Evolutionary conservation across 2,888 invertebrate genomes (phyloP).

Genomic region (Hololepta plana): DNA sequence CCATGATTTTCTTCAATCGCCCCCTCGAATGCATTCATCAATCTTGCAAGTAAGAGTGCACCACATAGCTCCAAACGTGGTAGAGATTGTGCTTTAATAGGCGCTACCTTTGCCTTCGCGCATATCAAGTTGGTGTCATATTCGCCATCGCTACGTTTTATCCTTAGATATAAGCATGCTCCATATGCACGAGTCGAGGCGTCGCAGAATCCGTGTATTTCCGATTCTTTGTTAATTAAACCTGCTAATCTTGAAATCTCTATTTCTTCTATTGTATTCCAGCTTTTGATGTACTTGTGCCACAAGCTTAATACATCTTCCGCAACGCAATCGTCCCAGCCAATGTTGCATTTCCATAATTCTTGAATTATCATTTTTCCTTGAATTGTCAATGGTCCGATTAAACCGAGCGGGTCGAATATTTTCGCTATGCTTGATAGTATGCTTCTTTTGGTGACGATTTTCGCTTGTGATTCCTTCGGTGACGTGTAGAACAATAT

Average conservation of each 20-base stretch:
- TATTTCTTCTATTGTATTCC: no score
- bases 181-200: constrained; percentile 10
- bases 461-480: no score
- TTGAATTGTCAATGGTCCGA: constrained; percentile 1
- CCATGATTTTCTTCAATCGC: no score
- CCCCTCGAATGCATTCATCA: no score
- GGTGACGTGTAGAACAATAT: no score
- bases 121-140: constrained; percentile 5
- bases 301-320: no score
- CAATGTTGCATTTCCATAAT: constrained; percentile 5
- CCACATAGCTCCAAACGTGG: constrained; percentile 3
- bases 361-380: constrained; percentile 6
- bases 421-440: constrained; percentile 5
- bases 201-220: constrained; percentile 11
- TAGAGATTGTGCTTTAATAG: constrained; percentile 1
- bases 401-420: constrained; percentile 10
- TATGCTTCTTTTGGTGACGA: constrained; percentile 4
- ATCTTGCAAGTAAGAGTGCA: no score
- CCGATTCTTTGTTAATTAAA: no score
- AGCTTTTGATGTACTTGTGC: no score
- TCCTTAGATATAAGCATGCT: constrained; percentile 9
- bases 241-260: no score
- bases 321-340: constrained; percentile 7
- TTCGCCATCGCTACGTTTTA: not conserved
- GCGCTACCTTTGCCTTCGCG: constrained; percentile 4